These are phyloP conservation scores for Lasioglossum baleicum DNA, from an alignment of 1,140 invertebrate species.

Conservation along the genomic window DNA sequence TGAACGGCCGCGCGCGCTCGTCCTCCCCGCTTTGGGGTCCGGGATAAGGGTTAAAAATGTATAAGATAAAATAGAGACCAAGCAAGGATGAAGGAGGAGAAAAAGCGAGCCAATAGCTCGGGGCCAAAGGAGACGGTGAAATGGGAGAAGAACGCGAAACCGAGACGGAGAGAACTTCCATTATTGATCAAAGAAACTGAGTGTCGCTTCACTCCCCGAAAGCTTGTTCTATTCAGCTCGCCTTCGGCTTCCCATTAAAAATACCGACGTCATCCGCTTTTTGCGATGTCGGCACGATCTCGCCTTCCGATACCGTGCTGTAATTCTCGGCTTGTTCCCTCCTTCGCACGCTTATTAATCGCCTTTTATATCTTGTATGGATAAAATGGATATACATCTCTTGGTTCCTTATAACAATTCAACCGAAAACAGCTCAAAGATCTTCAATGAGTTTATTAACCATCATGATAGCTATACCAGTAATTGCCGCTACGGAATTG, in stretches of 20 bases:
- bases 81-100: slow-evolving; percentile 15
- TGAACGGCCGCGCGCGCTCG: slow-evolving; percentile 23
- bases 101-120: slow-evolving; percentile 30
- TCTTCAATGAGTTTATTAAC: neutral
- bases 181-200: slow-evolving; percentile 72
- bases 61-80: slow-evolving; percentile 59
- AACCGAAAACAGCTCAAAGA: neutral
- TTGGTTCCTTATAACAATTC: neutral
- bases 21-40: slow-evolving; percentile 46
- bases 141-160: slow-evolving; percentile 41
- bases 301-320: slow-evolving; percentile 25
- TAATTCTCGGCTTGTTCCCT: neutral
- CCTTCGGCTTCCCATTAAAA: slow-evolving; percentile 67
- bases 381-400: neutral
- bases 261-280: slow-evolving; percentile 54
- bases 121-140: slow-evolving; percentile 19
- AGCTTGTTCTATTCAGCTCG: slow-evolving; percentile 63
- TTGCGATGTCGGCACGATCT: slow-evolving; percentile 46
- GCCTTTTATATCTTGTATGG: neutral
- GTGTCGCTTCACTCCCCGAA: slow-evolving; percentile 61
- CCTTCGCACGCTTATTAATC: neutral
- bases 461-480: no score
- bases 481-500: no score
- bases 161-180: slow-evolving; percentile 61
- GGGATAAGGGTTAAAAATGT: slow-evolving; percentile 71